Evolutionary conservation across 2,888 invertebrate genomes (phyloP), one percentile per base, ranked within the genome.

Genomic region (Dolichopus griseipennis): DNA sequence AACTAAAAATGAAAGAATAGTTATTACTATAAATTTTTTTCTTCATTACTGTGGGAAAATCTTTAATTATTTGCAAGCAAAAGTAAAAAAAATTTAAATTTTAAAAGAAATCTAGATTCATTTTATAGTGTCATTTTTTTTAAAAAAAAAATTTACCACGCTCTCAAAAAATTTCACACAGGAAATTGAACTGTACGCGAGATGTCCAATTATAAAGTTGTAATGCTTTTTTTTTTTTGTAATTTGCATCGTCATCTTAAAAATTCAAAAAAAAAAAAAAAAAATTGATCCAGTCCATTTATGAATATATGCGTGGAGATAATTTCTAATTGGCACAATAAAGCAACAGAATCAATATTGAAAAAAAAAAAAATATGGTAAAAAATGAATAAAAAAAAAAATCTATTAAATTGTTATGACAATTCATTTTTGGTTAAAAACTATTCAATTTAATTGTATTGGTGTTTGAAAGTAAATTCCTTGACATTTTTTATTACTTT

Each of bases 261-360:
- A 6, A 18, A 5, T 37, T 10, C 37, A 37, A 37, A n/a, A n/a
- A n/a, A n/a, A n/a, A n/a, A n/a, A n/a, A n/a, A n/a, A n/a, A n/a
- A n/a, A n/a, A 8, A 12, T 37, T 12, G 37, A 10, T 37, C 37
- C 27, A 5, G n/a, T 52, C 52, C 52, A 52, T 52, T 52, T 52
- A 52, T 52, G 52, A 52, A 52, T 52, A 52, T 52, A 52, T 52
- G 52, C 52, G 52, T 52, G 52, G 52, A 52, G 52, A 52, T 52
- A 52, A 52, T 52, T 52, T 52, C 52, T 6, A 52, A 52, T 52
- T 52, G 52, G 52, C 18, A 52, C n/a, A 52, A 15, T 12, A n/a
- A 15, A 6, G 15, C 12, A 18, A 27, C 5, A 27, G 27, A 27
- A 27, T 27, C 27, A 27, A 27, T 27, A 27, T 27, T 27, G 27